Percentiles rank a stretch among this genome's conserved stretches.
Conservation (phyloP, 2,113 vertebrate genomes). For the Antechinus flavipes region DNA sequence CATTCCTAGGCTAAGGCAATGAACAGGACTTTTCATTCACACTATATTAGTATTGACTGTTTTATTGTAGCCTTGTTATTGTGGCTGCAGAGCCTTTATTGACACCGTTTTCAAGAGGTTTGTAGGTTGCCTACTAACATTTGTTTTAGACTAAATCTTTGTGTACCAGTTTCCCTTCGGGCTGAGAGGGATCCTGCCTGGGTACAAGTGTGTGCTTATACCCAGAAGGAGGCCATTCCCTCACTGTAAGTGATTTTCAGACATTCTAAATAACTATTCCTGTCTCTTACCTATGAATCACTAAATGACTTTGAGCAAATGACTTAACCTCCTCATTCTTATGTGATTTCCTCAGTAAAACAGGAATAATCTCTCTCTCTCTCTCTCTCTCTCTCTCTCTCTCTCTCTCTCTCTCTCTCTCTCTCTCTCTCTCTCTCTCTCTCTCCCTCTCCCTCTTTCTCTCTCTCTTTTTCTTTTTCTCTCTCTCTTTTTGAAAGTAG, state of each 20-base stretch:
- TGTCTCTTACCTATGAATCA: not conserved
- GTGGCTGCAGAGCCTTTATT: constrained; percentile 61
- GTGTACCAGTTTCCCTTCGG: not conserved
- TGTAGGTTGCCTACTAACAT: constrained; percentile 68
- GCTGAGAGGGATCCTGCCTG: not conserved
- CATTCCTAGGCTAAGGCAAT: constrained; percentile 62
- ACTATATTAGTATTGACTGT: constrained; percentile 49
- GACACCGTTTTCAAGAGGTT: constrained; percentile 71
- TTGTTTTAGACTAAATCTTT: constrained; percentile 67
- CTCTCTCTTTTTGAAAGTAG: not conserved
- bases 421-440: too few species aligned
- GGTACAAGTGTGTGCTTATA: not conserved
- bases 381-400: too few species aligned
- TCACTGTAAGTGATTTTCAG: constrained; percentile 5
- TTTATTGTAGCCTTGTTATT: constrained; percentile 67
- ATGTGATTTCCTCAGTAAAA: constrained; percentile 8
- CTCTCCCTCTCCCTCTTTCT: too few species aligned
- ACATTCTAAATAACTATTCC: constrained; percentile 7
- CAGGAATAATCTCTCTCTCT: not conserved
- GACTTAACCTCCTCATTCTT: not conserved
- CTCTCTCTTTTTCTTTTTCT: too few species aligned
- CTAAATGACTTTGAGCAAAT: constrained; percentile 14
- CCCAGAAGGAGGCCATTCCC: not conserved
- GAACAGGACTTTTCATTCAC: constrained; percentile 70
- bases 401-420: too few species aligned